A percentile compares a stretch with the other conserved stretches of the same genome.
These are phyloP conservation scores for Rattus norvegicus DNA, from an alignment of 2,113 vertebrate genomes.

Conservation along the genomic window DNA sequence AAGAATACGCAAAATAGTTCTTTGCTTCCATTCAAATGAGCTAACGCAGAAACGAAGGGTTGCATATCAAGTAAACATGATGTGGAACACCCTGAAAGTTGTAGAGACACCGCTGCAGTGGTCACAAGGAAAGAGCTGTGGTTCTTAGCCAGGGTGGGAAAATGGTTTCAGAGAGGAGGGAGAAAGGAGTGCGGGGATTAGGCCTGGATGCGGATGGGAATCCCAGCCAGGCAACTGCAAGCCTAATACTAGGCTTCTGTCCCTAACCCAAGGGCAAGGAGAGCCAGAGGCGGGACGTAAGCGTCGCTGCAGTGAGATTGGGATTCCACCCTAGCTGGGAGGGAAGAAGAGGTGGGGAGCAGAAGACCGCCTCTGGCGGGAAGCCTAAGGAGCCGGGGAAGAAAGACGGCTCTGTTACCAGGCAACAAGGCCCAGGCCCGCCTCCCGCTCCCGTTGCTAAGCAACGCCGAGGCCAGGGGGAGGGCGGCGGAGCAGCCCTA, in stretches of 20 bases:
- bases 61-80: neutral
- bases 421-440: conserved; percentile 70
- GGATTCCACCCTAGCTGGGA: neutral
- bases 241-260: rapidly evolving
- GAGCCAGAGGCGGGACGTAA: too few species aligned
- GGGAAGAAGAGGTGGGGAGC: neutral
- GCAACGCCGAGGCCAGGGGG: conserved; percentile 82
- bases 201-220: neutral
- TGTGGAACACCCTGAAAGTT: neutral
- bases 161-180: neutral
- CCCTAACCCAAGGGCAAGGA: rapidly evolving
- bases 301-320: neutral
- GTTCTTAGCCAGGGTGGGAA: neutral
- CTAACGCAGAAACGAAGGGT: neutral
- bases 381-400: neutral
- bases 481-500: conserved; percentile 79
- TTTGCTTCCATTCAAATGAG: neutral
- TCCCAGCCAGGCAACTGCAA: neutral
- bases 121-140: neutral
- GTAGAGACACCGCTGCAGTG: rapidly evolving
- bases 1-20: neutral
- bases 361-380: neutral
- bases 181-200: neutral
- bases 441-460: conserved; percentile 86
- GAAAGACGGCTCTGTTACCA: conserved; percentile 62